Evolutionary conservation across 2,888 invertebrate genomes (phyloP), one percentile per base, ranked within the genome.

Genomic region (Neoscelio sp.): DNA sequence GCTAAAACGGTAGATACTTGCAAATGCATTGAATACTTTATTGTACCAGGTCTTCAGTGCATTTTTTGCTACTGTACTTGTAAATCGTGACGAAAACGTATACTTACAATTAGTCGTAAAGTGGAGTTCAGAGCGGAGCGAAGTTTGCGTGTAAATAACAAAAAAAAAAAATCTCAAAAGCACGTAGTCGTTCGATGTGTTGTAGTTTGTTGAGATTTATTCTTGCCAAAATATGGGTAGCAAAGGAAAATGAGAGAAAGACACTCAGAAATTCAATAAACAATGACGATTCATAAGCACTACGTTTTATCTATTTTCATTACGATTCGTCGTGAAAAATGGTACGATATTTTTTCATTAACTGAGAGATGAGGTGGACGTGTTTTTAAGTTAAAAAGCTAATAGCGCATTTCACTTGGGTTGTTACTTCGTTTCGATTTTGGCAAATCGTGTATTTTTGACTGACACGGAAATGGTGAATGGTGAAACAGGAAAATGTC

Each of bases 21-120:
- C 56, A 75, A 75, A 50, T 48, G 83, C 85, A 84, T 87, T 85
- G 83, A 88, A 87, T 83, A 83, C 81, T 83, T 84, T 86, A 77
- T 56, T 46, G 76, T 73, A 76, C 82, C 76, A 82, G 78, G 73
- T 76, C 80, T 58, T 74, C 62, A 82, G 82, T 84, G 79, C 83
- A 82, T 83, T 82, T 82, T 87, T 88, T 88, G 85, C 86, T 87
- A 88, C 85, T 82, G 85, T 85, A 87, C 87, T 88, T 88, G 84
- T 88, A 88, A 84, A 87, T 86, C 82, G 83, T 60, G 46, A 70
- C 17, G 70, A 64, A 67, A 50, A 46, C 26, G 33, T 68, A 64
- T 68, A 68, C 58, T 28, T 64, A 67, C 44, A 60, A 23, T 62
- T 79, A 75, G 67, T 18, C 28, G n/a, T 70, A 78, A 56, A 26